Evolutionary conservation across 2,888 invertebrate genomes (phyloP).

Genomic region (Heliconius erato): DNA sequence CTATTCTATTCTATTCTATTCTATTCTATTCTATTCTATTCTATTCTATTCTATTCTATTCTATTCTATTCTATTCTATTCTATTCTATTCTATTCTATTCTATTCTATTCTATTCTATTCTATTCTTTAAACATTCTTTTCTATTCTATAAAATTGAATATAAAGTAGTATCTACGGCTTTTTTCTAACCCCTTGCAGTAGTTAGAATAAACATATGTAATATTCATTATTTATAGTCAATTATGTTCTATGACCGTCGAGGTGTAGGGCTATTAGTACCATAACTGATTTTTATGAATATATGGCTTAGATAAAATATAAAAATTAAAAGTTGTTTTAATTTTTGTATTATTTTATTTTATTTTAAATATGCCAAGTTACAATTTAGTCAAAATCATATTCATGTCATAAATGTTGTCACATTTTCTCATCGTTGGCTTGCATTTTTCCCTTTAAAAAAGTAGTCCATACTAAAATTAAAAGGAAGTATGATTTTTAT

Average conservation of each 20-base stretch:
- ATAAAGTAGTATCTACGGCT: conserved; percentile 47
- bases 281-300: conserved; percentile 65
- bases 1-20: too few species aligned
- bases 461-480: too few species aligned
- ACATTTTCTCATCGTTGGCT: background rate
- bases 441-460: too few species aligned
- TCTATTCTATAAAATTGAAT: conserved; percentile 29
- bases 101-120: conserved; percentile 32
- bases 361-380: too few species aligned
- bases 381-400: too few species aligned
- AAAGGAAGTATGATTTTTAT: too few species aligned
- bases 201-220: conserved; percentile 78
- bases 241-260: conserved; percentile 77
- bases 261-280: conserved; percentile 71
- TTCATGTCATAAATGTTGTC: too few species aligned
- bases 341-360: background rate
- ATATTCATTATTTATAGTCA: conserved; percentile 83
- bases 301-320: conserved; percentile 62
- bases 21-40: too few species aligned
- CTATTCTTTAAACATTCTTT: conserved; percentile 38
- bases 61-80: too few species aligned
- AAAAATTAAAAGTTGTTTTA: background rate
- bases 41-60: too few species aligned
- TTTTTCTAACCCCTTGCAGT: conserved; percentile 61
- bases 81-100: too few species aligned